phyloP scores from a whole-genome alignment of 2,113 vertebrate genomes.

The Merops nubicus region DNA sequence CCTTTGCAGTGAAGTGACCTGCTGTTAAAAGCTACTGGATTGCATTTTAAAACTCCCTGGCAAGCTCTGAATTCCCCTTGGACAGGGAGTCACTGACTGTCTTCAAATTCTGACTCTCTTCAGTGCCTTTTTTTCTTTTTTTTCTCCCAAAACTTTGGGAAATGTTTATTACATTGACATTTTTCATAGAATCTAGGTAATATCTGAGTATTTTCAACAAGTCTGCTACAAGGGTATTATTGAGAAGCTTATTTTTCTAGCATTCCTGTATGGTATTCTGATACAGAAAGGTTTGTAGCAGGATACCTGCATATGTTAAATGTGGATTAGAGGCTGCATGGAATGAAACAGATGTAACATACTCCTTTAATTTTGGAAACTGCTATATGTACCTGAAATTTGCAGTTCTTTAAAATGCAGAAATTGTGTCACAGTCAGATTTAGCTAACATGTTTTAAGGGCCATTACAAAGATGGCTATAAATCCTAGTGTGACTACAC shows the following conservation, averaged over 20 bases:
- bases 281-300: not conserved
- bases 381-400: not conserved
- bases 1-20: not conserved
- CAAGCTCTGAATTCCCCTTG: not conserved
- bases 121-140: not conserved
- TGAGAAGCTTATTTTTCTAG: not conserved
- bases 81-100: accelerated
- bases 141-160: not conserved
- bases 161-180: not conserved
- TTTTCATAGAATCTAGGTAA: not conserved
- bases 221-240: not conserved
- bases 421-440: not conserved
- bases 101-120: not conserved
- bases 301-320: not conserved
- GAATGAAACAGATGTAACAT: not conserved
- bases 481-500: not conserved
- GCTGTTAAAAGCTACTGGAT: not conserved
- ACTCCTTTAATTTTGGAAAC: not conserved
- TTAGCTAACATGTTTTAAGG: not conserved
- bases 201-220: not conserved
- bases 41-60: not conserved
- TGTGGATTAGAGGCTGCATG: not conserved
- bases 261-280: not conserved
- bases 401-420: not conserved
- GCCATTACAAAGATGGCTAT: not conserved